Base-by-base conservation (phyloP, 2,797 vertebrate species). In the Enteromius viviparus region DNA sequence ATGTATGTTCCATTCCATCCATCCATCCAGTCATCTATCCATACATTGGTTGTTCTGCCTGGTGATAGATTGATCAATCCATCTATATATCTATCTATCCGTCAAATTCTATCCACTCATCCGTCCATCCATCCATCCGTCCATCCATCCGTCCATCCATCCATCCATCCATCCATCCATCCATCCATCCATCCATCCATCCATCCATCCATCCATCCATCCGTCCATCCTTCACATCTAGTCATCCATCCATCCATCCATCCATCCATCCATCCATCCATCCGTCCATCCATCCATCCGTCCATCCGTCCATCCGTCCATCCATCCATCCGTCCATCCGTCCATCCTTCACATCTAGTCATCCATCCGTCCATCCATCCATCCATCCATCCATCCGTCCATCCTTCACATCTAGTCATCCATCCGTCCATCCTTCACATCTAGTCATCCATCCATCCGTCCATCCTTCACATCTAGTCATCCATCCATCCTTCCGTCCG, bases 131-230 rank as follows among this genome's bases (percentile, higher is more conserved):
- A 6, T 68, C 64, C 8, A 10, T 65, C 64, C 8, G 7, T 71
- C 69, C 9, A 0, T 72, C 70, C 4, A 0, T 29, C 6, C 9
- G 5, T 37, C 42, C 6, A 0, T 49, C 14, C 0, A 1, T 26
- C 23, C 1, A 0, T 40, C 37, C 1, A 1, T 37, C 34, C 6
- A 6, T 37, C 34, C 1, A 6, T 8, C 37, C 1, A 1, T 66
- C 29, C 3, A 3, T 65, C 9, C 1, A 17, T 45, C 23, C 64
- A 6, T 68, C 64, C 17, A 10, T 65, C 64, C 15, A 9, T 45
- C 42, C 23, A 26, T 45, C n/a, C n/a, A n/a, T n/a, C n/a, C n/a
- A n/a, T n/a, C n/a, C n/a, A n/a, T n/a, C n/a, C n/a, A n/a, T n/a
- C n/a, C n/a, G n/a, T n/a, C n/a, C n/a, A n/a, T n/a, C n/a, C n/a